Percentiles rank a stretch among this genome's conserved stretches.
These are phyloP conservation scores for Colletes collaris DNA, from an alignment of 2,888 invertebrate species.

Conservation along the genomic window DNA sequence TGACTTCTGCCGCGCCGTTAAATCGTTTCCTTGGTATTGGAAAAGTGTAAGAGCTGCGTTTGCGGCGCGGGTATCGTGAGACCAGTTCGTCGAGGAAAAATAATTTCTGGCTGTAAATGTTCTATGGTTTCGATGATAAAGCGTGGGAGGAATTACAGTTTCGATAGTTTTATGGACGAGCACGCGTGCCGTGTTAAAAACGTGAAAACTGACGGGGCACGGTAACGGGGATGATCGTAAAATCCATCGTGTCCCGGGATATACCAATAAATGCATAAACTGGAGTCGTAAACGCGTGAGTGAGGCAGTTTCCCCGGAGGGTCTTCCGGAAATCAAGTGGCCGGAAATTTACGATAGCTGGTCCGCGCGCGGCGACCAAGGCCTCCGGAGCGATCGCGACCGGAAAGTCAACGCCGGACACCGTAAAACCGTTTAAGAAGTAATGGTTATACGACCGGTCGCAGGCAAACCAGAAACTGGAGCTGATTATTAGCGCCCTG, in stretches of 20 bases:
- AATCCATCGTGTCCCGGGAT: neutral
- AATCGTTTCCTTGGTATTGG: too few species aligned
- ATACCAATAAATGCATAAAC: constrained; percentile 40
- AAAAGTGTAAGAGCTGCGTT: too few species aligned
- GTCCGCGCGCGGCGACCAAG: constrained; percentile 14
- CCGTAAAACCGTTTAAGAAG: constrained; percentile 40
- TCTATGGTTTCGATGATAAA: too few species aligned
- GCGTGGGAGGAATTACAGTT: too few species aligned
- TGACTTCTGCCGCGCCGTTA: too few species aligned
- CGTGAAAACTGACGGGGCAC: neutral
- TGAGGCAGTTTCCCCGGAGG: neutral
- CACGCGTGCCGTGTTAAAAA: constrained; percentile 36
- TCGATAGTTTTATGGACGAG: neutral
- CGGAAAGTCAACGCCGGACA: constrained; percentile 20
- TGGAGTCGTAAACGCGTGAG: constrained; percentile 28
- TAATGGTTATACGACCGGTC: constrained; percentile 48
- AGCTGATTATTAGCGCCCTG: constrained; percentile 34
- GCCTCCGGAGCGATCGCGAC: constrained; percentile 4
- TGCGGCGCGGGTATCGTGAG: too few species aligned
- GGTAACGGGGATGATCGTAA: constrained; percentile 27
- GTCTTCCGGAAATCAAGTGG: constrained; percentile 24
- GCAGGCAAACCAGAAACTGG: constrained; percentile 25
- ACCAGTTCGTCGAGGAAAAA: too few species aligned
- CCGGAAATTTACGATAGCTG: constrained; percentile 46
- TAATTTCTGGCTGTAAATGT: too few species aligned